These are phyloP conservation scores for Micromussa lordhowensis DNA, from an alignment of 92 coral and sea anemone species.

Conservation along the genomic window DNA sequence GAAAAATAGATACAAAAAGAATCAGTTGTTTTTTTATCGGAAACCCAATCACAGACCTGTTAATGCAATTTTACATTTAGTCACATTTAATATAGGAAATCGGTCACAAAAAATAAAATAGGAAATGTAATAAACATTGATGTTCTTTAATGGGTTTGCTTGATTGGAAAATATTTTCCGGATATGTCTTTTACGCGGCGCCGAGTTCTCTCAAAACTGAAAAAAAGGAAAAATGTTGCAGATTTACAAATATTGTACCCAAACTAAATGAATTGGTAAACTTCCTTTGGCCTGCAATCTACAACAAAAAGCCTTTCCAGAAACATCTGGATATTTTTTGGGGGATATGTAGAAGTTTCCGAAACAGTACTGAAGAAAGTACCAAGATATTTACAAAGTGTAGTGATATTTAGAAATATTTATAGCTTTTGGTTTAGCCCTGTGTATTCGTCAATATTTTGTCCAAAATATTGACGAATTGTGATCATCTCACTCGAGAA, in stretches of 20 bases:
- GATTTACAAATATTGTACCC: background rate
- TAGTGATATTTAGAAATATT: too few species aligned
- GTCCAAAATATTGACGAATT: too few species aligned
- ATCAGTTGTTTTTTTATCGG: background rate
- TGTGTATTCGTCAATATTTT: too few species aligned
- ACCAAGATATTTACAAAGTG: too few species aligned
- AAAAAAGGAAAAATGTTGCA: background rate
- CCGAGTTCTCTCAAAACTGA: background rate
- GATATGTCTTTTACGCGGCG: background rate
- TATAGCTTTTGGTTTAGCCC: too few species aligned
- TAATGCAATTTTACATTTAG: background rate
- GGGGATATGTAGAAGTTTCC: too few species aligned
- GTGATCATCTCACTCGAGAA: too few species aligned
- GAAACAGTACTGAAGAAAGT: too few species aligned
- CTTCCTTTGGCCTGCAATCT: too few species aligned
- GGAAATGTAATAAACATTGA: background rate
- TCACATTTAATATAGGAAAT: background rate
- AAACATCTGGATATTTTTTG: too few species aligned
- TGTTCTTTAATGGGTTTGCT: background rate
- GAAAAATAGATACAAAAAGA: too few species aligned
- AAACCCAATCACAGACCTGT: background rate
- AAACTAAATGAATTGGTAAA: background rate
- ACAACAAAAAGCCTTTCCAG: too few species aligned
- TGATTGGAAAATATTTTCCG: background rate
- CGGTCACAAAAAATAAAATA: background rate